phyloP scores from a whole-genome alignment of 1,140 invertebrate genomes.

The Drosophila pandora region DNA sequence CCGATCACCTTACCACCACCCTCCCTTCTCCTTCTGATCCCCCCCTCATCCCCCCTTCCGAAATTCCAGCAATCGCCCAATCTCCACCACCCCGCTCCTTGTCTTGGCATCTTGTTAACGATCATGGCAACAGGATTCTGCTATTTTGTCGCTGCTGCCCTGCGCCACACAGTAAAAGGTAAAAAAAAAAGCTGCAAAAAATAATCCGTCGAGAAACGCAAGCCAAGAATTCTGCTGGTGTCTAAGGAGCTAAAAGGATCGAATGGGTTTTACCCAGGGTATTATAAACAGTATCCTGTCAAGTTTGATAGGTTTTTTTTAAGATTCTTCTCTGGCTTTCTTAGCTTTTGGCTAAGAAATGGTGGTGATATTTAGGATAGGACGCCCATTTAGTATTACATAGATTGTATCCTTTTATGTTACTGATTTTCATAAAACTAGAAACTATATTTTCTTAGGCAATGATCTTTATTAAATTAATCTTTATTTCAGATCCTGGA shows the following conservation, averaged over 20 bases:
- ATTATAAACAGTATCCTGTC: neutral
- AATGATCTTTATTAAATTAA: no score
- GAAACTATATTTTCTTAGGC: no score
- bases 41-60: neutral
- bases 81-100: conserved; percentile 28
- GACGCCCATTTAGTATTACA: no score
- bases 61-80: neutral
- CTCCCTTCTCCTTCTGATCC: neutral
- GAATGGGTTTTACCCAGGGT: conserved; percentile 10
- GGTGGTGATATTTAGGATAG: no score
- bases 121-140: conserved; percentile 81
- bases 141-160: conserved; percentile 77
- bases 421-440: no score
- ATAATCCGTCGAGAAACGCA: conserved; percentile 29
- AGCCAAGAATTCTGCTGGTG: conserved; percentile 32
- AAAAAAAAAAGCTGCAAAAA: conserved; percentile 46
- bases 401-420: no score
- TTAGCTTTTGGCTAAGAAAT: no score
- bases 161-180: conserved; percentile 53
- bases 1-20: neutral
- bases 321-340: no score
- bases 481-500: no score
- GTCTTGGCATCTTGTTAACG: conserved; percentile 81
- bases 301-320: no score
- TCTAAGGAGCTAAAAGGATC: neutral